Evolutionary conservation across 1,140 invertebrate species (phyloP), one percentile per base, ranked within the genome.

Genomic region (Panulirus ornatus): DNA sequence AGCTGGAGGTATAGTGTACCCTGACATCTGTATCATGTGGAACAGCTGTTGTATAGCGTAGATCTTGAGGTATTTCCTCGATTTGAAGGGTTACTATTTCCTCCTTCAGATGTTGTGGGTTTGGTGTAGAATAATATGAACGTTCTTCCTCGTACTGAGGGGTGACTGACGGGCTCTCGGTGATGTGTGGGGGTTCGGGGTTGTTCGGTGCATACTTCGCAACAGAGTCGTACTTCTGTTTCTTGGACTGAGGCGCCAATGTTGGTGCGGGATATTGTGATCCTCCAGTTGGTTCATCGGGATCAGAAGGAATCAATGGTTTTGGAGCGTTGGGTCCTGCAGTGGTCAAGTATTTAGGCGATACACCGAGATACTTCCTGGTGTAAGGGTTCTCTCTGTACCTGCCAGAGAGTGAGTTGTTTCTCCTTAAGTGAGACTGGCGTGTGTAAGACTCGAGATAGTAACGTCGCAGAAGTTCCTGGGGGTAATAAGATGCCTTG

Each of bases 381-480:
- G 87, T 88, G 78, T 88, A 88, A 22, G 87, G 87, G 34, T 88
- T 88, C 42, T 82, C 76, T 8, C 66, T 38, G 44, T 82, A 88
- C 63, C 38, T 73, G 19, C 19, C n/a, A 47, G 76, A 11, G 3
- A 36, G 1, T 8, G 87, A 51, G 40, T 63, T 9, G 42, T 82
- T 82, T 44, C 78, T 82, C 9, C 66, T 11, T 1, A 82, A 38
- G 8, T 73, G 27, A n/a, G 87, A 38, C n/a, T 40, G 22, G 58
- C 54, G 27, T 9, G 87, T 75, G 87, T 36, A 88, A 16, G 87
- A 83, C n/a, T 88, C 40, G 0, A 51, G 54, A n/a, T 88, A 88
- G 34, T 88, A 83, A 22, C 54, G 76, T 36, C 87, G 76, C 19
- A 88, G 66, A 36, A 88, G 73, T 19, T 88, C 87, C 19, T 88